Percentiles rank a stretch among this genome's conserved stretches.
Evolutionary conservation across 2,113 vertebrate species (phyloP).

Genomic region (Tringa solitaria): DNA sequence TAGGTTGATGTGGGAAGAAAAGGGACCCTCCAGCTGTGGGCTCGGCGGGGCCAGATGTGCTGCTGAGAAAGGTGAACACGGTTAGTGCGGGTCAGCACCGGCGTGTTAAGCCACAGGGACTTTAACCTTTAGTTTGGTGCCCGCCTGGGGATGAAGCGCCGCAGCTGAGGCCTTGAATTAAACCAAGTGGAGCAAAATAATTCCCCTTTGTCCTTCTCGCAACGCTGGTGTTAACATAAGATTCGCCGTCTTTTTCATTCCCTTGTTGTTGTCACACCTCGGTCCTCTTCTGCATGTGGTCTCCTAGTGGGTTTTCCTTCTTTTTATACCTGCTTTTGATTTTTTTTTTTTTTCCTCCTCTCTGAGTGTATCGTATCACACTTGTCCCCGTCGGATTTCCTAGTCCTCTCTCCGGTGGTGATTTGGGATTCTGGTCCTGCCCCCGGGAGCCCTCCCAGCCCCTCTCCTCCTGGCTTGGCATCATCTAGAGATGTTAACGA

Average conservation of each 20-base stretch:
- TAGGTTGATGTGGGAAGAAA: background rate
- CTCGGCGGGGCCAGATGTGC: background rate
- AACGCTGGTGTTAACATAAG: rapidly evolving
- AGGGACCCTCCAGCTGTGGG: background rate
- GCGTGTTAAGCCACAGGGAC: background rate
- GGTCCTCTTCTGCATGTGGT: rapidly evolving
- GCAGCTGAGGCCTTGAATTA: background rate
- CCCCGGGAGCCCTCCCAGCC: background rate
- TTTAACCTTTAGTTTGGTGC: background rate
- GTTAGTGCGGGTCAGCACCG: background rate
- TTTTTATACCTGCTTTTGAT: background rate
- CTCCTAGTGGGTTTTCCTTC: rapidly evolving
- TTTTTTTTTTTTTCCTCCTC: background rate
- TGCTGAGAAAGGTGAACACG: rapidly evolving
- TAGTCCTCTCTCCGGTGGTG: background rate
- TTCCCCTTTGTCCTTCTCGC: background rate
- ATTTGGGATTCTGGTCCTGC: background rate
- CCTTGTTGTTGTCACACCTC: background rate
- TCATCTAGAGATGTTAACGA: background rate
- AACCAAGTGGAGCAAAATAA: background rate
- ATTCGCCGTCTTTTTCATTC: background rate
- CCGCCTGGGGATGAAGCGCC: rapidly evolving
- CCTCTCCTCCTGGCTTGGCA: background rate
- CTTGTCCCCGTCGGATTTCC: background rate
- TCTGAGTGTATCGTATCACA: rapidly evolving